Evolutionary conservation across 2,797 vertebrate species (phyloP), one percentile per base, ranked within the genome.

Genomic region (Benthosema pterotum): DNA sequence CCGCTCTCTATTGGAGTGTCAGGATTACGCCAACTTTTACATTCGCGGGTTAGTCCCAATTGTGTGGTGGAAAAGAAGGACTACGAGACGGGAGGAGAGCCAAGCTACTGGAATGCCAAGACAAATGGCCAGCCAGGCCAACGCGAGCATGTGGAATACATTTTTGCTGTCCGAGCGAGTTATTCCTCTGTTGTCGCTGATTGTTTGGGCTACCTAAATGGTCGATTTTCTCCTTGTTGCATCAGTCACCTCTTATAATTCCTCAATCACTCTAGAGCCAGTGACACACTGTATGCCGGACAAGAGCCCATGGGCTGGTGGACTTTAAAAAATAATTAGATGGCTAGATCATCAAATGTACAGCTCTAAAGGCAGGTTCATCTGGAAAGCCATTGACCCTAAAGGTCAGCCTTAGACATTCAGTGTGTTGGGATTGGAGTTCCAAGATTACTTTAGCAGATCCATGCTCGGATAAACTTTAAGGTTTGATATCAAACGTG

Each of bases 121-220:
- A 91, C 84, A 91, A 93, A 91, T 91, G 90, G 74, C 77, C 71
- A 60, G 77, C 69, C 60, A 75, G 86, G 88, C 89, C 89, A 90
- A 77, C 25, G 42, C 1, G 60, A 89, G 87, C 91, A 93, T 91
- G 89, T 91, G 89, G 89, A 90, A 91, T 87, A 85, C 11, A 91
- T 91, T 91, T 88, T 82, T 90, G 87, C 88, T 90, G 89, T 93
- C 91, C 75, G 19, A 82, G 65, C 83, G 84, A 80, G 86, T 93
- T 91, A 91, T 87, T 88, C 77, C 78, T 83, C 83, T 90, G 87
- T 91, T 89, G 89, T 86, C 83, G 77, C 77, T 87, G 86, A 91
- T 91, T 90, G 87, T 91, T 92, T 87, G 82, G 85, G 88, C 88
- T 88, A 82, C 86, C 85, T 89, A 88, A 91, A 89, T 81, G 79